phyloP scores from a whole-genome alignment of 2,113 vertebrate species.

The Forbesichthys agassizii region DNA sequence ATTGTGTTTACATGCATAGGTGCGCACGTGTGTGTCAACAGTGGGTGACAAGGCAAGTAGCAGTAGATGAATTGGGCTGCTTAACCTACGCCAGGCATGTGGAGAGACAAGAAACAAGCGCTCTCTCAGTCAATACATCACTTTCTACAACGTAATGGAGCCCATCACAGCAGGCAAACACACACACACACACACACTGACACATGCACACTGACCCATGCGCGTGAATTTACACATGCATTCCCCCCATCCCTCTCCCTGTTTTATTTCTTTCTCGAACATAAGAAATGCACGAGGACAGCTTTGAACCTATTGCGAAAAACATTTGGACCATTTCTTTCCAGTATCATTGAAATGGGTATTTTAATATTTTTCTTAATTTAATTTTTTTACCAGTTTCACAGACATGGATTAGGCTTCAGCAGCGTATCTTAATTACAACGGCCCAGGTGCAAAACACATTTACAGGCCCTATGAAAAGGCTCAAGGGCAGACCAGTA shows the following conservation, averaged over 20 bases:
- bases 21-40: constrained; percentile 8
- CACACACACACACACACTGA: constrained; percentile 2
- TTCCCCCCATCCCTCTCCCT: background rate
- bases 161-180: constrained; percentile 8
- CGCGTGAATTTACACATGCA: background rate
- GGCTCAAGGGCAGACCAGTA: too few species aligned
- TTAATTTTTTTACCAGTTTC: too few species aligned
- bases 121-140: constrained; percentile 40
- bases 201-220: constrained; percentile 8
- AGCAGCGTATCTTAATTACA: too few species aligned
- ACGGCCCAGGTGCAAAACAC: too few species aligned
- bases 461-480: too few species aligned
- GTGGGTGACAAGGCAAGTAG: constrained; percentile 19
- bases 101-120: constrained; percentile 29
- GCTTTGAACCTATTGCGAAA: background rate
- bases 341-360: too few species aligned
- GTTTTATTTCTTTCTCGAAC: background rate
- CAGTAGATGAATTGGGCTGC: constrained; percentile 32
- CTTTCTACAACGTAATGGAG: constrained; percentile 42
- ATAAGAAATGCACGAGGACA: background rate
- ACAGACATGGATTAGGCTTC: too few species aligned
- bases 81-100: constrained; percentile 20
- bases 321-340: too few species aligned
- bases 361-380: too few species aligned
- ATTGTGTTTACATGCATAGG: constrained; percentile 5